A percentile compares a stretch with the other conserved stretches of the same genome.
phyloP scores from a whole-genome alignment of 2,888 invertebrate genomes.

The Synergus japonicus region DNA sequence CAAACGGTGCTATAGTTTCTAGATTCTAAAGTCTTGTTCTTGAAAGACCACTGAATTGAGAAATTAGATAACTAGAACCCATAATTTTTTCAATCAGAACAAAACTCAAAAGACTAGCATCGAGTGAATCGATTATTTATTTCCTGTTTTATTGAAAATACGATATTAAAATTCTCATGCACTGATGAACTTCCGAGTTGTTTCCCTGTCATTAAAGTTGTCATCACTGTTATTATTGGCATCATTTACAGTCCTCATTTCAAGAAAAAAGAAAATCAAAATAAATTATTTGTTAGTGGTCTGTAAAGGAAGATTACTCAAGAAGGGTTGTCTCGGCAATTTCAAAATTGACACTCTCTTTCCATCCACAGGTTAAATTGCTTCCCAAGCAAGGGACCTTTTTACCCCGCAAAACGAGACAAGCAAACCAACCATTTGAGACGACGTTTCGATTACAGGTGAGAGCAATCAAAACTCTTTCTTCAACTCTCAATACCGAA shows the following conservation, averaged over 20 bases:
- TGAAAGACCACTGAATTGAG: conserved; percentile 8
- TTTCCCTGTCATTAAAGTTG: conserved; percentile 21
- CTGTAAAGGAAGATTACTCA: conserved; percentile 8
- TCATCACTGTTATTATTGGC: conserved; percentile 12
- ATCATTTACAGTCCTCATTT: conserved; percentile 10
- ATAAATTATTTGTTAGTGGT: conserved; percentile 7
- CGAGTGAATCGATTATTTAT: conserved; percentile 15
- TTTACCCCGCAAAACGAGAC: conserved; percentile 68
- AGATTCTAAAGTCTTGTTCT: neutral
- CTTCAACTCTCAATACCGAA: neutral
- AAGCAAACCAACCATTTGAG: conserved; percentile 81
- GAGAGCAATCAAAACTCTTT: conserved; percentile 41
- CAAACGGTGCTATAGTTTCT: neutral
- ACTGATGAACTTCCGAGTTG: conserved; percentile 20
- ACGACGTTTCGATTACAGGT: conserved; percentile 80
- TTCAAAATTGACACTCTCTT: conserved; percentile 31
- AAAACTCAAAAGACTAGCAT: neutral
- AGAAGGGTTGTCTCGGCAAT: conserved; percentile 17
- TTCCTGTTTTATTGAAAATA: conserved; percentile 15
- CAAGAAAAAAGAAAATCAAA: neutral
- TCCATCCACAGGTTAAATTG: conserved; percentile 69
- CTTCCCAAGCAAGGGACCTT: conserved; percentile 73
- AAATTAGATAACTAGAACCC: conserved; percentile 13
- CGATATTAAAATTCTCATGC: conserved; percentile 21
- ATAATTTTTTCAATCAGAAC: conserved; percentile 17